phyloP scores from a whole-genome alignment of 2,113 vertebrate genomes.

The Cyanistes caeruleus region DNA sequence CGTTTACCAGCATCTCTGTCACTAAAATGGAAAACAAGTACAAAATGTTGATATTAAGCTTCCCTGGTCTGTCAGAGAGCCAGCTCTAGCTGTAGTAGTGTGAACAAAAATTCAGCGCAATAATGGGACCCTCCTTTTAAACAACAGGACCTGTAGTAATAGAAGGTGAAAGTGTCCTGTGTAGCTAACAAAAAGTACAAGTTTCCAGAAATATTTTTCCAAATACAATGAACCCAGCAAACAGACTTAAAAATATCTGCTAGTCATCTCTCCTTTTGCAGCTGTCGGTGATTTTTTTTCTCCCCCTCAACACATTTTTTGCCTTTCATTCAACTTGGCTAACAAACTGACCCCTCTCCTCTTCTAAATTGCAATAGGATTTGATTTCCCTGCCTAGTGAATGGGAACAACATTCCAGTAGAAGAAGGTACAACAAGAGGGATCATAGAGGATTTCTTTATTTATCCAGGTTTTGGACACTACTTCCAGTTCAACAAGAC shows the following conservation, averaged over 20 bases:
- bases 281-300: not conserved
- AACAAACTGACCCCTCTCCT: not conserved
- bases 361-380: not conserved
- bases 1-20: constrained; percentile 98
- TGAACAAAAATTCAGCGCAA: not conserved
- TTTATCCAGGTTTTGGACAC: not conserved
- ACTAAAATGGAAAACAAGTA: constrained; percentile 75
- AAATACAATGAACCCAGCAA: not conserved
- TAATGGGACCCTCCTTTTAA: not conserved
- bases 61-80: not conserved
- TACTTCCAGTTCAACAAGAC: not conserved
- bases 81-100: not conserved
- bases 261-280: not conserved
- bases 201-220: not conserved
- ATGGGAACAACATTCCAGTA: not conserved
- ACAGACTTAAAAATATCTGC: not conserved
- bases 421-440: not conserved
- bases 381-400: not conserved
- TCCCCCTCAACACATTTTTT: not conserved
- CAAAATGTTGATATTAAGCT: not conserved
- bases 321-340: not conserved
- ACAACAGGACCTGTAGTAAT: not conserved
- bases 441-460: not conserved
- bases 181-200: not conserved
- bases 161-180: not conserved